Conservation (phyloP, 2,797 vertebrate genomes). For the Otolemur crassicaudatus region DNA sequence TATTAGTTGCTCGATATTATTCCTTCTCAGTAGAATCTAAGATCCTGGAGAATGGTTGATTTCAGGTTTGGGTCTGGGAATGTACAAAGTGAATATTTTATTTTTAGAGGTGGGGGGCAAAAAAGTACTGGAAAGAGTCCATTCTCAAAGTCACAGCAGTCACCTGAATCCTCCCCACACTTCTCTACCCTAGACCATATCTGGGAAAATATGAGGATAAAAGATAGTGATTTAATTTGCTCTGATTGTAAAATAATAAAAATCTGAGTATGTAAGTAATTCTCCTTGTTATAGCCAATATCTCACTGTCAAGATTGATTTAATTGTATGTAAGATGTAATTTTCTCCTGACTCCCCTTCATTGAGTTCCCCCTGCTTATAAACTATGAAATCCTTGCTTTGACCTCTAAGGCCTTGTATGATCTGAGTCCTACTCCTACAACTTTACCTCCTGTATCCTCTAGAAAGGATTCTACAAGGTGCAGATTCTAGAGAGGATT, state of each 20-base stretch:
- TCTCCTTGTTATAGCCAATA: not conserved
- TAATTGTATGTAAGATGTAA: not conserved
- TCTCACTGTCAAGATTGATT: not conserved
- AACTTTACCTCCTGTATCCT: no score
- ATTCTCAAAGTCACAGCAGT: not conserved
- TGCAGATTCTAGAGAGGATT: no score
- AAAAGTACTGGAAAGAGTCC: not conserved
- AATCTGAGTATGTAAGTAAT: not conserved
- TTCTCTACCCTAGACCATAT: not conserved
- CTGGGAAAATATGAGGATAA: not conserved
- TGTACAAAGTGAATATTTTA: fast-evolving
- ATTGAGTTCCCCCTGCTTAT: not conserved
- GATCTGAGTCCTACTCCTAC: no score
- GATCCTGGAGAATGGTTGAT: not conserved
- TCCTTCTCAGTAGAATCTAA: not conserved
- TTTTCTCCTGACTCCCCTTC: not conserved
- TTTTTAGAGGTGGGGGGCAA: not conserved
- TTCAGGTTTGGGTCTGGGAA: not conserved
- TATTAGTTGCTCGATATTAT: not conserved
- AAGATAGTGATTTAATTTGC: not conserved
- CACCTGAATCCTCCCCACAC: not conserved
- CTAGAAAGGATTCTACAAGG: no score
- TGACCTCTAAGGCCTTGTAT: not conserved
- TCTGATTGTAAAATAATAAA: not conserved
- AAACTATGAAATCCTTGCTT: not conserved